Conservation (phyloP, 2,888 invertebrate genomes). For the Ecliptopera silaceata region DNA sequence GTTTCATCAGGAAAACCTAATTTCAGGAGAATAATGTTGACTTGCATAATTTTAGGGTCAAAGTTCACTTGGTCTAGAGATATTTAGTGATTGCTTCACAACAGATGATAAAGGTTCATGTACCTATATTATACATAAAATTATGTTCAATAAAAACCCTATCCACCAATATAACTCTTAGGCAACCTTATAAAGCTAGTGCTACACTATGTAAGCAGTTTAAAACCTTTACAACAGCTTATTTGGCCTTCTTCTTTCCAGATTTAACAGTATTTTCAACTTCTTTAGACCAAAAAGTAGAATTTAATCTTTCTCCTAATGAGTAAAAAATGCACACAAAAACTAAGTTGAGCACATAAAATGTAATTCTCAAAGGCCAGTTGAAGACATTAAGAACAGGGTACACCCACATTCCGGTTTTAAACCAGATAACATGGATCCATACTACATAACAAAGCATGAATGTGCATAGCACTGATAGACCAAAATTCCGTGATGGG, state of each 20-base stretch:
- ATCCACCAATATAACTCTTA: conserved; percentile 22
- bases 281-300: conserved; percentile 88
- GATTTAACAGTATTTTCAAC: conserved; percentile 76
- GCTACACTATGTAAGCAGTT: conserved; percentile 16
- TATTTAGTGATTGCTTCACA: not conserved
- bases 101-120: not conserved
- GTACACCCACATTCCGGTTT: conserved; percentile 95
- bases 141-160: conserved; percentile 19
- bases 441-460: conserved; percentile 89
- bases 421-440: conserved; percentile 89
- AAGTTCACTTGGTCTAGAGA: not conserved
- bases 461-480: conserved; percentile 84
- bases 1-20: not conserved
- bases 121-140: not conserved
- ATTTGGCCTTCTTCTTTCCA: conserved; percentile 78
- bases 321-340: conserved; percentile 86
- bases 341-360: conserved; percentile 86
- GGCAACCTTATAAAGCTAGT: conserved; percentile 29
- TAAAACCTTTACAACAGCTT: conserved; percentile 37
- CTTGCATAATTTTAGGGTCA: not conserved
- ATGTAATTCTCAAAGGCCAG: conserved; percentile 87
- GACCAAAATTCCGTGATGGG: conserved; percentile 86
- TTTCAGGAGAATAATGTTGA: not conserved
- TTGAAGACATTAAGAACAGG: conserved; percentile 92
- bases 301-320: conserved; percentile 88